phyloP scores from a whole-genome alignment of 1,140 invertebrate genomes.

The Trypoxylus dichotomus region DNA sequence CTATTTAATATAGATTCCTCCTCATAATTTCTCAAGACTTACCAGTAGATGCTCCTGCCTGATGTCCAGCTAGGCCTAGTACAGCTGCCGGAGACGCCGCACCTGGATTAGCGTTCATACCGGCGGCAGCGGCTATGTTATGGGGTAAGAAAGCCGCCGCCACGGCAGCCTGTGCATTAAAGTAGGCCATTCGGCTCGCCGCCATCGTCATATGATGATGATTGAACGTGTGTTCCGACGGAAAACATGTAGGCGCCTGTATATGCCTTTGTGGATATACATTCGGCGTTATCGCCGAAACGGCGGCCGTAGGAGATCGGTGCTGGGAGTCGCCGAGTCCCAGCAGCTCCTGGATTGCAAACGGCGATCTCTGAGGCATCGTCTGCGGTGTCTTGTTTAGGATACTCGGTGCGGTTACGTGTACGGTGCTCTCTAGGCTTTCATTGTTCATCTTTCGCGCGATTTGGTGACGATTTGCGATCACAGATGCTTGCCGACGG shows the following conservation, averaged over 20 bases:
- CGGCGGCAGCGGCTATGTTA: slow-evolving; percentile 57
- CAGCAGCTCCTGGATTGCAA: slow-evolving; percentile 88
- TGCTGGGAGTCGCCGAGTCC: slow-evolving; percentile 66
- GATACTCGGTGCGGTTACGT: slow-evolving; percentile 54
- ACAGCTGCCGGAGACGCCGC: slow-evolving; percentile 43
- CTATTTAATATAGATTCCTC: no score
- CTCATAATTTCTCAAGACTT: slow-evolving; percentile 30
- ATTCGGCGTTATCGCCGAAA: slow-evolving; percentile 52
- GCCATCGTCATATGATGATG: slow-evolving; percentile 67
- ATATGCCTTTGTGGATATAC: slow-evolving; percentile 52
- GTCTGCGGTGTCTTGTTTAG: slow-evolving; percentile 53
- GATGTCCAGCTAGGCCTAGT: slow-evolving; percentile 45
- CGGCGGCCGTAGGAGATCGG: slow-evolving; percentile 56
- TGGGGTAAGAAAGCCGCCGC: slow-evolving; percentile 82
- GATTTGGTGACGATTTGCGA: not conserved
- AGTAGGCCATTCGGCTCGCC: slow-evolving; percentile 79
- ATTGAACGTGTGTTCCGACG: slow-evolving; percentile 56
- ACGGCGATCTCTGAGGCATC: slow-evolving; percentile 84
- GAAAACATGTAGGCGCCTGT: slow-evolving; percentile 50
- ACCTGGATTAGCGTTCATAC: slow-evolving; percentile 47
- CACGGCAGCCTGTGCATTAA: slow-evolving; percentile 85
- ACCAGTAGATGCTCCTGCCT: slow-evolving; percentile 36
- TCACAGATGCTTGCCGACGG: slow-evolving; percentile 21
- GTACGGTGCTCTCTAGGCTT: slow-evolving; percentile 50
- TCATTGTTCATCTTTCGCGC: slow-evolving; percentile 50